These are phyloP conservation scores for Ptychadena robeensis DNA, from an alignment of 2,797 vertebrate genomes.

Conservation along the genomic window DNA sequence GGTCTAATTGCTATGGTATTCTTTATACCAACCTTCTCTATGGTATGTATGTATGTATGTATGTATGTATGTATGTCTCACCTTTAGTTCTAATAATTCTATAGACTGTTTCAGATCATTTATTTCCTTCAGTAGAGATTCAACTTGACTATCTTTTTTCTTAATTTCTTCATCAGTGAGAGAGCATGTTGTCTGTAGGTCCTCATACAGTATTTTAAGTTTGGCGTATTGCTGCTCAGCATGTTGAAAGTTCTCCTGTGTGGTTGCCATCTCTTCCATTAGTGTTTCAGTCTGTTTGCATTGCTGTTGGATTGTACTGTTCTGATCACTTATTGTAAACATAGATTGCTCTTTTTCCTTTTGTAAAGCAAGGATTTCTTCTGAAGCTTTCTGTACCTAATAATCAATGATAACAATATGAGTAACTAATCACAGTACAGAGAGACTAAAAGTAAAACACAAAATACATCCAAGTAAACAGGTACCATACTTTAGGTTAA, in stretches of 20 bases:
- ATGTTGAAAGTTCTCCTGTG: conserved; percentile 62
- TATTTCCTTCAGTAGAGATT: conserved; percentile 66
- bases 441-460: too few species aligned
- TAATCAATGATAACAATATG: background rate
- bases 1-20: too few species aligned
- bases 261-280: conserved; percentile 63
- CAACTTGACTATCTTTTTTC: conserved; percentile 67
- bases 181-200: conserved; percentile 63
- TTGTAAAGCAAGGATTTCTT: conserved; percentile 64
- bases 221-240: conserved; percentile 61
- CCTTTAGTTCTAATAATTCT: conserved; percentile 69
- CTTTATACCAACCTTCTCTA: too few species aligned
- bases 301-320: conserved; percentile 69
- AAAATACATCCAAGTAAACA: too few species aligned
- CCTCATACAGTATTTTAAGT: conserved; percentile 62
- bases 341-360: conserved; percentile 69
- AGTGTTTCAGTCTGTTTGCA: conserved; percentile 66
- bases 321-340: conserved; percentile 68
- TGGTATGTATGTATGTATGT: too few species aligned
- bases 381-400: conserved; percentile 69
- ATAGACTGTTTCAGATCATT: conserved; percentile 64
- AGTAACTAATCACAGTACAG: too few species aligned
- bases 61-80: too few species aligned
- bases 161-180: conserved; percentile 64
- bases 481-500: too few species aligned